Percentiles rank a stretch among this genome's conserved stretches.
Evolutionary conservation across 2,113 vertebrate species (phyloP).

Genomic region (Myxocyprinus asiaticus): DNA sequence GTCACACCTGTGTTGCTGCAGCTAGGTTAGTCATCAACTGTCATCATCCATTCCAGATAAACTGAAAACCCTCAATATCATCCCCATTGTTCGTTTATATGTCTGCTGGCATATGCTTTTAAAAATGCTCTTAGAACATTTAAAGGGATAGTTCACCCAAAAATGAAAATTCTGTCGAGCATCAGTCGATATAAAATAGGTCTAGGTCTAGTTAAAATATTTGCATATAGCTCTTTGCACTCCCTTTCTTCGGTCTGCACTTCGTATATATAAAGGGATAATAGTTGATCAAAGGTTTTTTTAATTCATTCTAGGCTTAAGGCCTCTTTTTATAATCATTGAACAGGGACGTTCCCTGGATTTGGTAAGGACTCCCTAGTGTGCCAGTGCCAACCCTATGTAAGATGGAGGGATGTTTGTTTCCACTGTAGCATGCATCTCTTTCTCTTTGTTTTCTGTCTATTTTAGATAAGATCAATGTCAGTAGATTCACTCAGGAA

Average conservation of each 20-base stretch:
- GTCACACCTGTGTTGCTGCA: conserved; percentile 93
- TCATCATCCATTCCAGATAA: background rate
- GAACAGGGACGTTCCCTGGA: background rate
- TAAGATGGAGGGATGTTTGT: conserved; percentile 57
- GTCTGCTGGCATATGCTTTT: too few species aligned
- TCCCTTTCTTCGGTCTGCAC: background rate
- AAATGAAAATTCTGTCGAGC: too few species aligned
- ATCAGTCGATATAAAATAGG: too few species aligned
- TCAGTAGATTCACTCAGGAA: background rate
- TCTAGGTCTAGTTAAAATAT: background rate
- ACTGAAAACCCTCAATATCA: too few species aligned
- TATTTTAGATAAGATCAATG: too few species aligned
- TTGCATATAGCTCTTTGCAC: background rate
- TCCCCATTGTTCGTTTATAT: too few species aligned
- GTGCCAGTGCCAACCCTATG: conserved; percentile 18
- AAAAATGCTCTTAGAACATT: too few species aligned
- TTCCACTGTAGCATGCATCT: conserved; percentile 61
- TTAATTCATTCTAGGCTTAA: background rate
- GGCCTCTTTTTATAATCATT: conserved; percentile 3
- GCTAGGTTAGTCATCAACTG: conserved; percentile 80
- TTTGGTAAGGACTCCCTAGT: background rate
- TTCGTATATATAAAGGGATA: background rate
- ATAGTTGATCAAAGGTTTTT: background rate
- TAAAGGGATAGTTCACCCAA: too few species aligned
- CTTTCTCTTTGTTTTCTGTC: background rate